Percentiles rank a stretch among this genome's conserved stretches.
These are phyloP conservation scores for Portunus trituberculatus DNA, from an alignment of 1,140 invertebrate species.

Conservation along the genomic window DNA sequence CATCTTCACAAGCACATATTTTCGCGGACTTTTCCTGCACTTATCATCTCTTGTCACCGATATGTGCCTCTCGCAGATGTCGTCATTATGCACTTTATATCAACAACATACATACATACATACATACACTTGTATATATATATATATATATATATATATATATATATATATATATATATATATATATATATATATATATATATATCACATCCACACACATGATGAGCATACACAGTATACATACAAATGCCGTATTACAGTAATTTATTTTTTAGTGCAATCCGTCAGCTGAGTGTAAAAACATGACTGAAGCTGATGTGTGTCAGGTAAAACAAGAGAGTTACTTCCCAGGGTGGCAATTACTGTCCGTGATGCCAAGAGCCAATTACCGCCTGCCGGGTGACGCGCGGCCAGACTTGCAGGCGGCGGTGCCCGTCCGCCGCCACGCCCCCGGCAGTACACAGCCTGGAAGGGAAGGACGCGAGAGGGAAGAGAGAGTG, in stretches of 20 bases:
- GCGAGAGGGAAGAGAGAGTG: background rate
- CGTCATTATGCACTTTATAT: no score
- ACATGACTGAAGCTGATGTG: background rate
- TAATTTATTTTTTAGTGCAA: no score
- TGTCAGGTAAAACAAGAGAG: slow-evolving; percentile 2
- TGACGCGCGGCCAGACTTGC: background rate
- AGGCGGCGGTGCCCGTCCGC: background rate
- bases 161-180: no score
- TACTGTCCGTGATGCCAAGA: slow-evolving; percentile 1
- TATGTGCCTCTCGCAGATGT: no score
- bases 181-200: no score
- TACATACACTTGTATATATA: no score
- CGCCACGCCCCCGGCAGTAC: background rate
- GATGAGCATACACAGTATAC: no score
- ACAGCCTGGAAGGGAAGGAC: background rate
- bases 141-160: no score
- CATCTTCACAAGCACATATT: slow-evolving; percentile 22
- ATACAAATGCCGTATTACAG: no score
- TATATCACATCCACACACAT: no score
- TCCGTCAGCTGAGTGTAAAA: background rate
- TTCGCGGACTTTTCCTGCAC: background rate
- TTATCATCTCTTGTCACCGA: background rate
- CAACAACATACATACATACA: no score
- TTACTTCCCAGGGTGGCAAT: slow-evolving; percentile 12
- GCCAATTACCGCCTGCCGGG: slow-evolving; percentile 8